Evolutionary conservation across 2,113 vertebrate species (phyloP).

Genomic region (Xyrauchen texanus): DNA sequence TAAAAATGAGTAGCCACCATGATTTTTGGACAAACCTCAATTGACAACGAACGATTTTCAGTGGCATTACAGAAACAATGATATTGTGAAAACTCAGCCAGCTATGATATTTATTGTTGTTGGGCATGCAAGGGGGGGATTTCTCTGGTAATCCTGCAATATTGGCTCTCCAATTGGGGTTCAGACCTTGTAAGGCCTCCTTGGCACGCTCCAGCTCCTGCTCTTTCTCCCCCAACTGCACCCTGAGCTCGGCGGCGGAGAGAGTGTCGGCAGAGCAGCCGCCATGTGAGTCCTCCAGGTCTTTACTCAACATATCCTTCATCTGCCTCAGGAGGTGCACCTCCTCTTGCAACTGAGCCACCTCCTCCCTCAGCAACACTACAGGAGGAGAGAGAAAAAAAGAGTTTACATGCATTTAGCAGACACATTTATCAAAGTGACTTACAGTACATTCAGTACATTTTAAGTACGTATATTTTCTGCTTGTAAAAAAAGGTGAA

Average conservation of each 20-base stretch:
- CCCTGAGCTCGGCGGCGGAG: constrained; percentile 88
- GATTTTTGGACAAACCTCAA: background rate
- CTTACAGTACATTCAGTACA: too few species aligned
- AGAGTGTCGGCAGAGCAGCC: constrained; percentile 85
- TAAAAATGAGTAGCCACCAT: background rate
- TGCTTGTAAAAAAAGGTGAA: too few species aligned
- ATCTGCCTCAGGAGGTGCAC: constrained; percentile 94
- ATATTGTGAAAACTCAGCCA: background rate
- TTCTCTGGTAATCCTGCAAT: background rate
- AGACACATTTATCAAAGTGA: too few species aligned
- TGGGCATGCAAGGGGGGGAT: background rate
- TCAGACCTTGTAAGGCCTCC: constrained; percentile 93
- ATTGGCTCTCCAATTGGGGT: constrained; percentile 31
- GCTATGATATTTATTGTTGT: background rate
- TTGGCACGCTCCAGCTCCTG: constrained; percentile 92
- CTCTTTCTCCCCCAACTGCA: constrained; percentile 93
- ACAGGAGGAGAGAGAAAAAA: background rate
- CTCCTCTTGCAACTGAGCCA: constrained; percentile 93
- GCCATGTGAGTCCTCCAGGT: constrained; percentile 89
- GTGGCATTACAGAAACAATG: background rate
- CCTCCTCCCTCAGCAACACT: constrained; percentile 92
- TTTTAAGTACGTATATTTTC: too few species aligned
- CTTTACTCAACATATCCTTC: constrained; percentile 94
- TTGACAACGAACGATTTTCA: background rate
- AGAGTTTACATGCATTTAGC: background rate